These are phyloP conservation scores for Galago senegalensis DNA, from an alignment of 2,797 vertebrate species.

Conservation along the genomic window DNA sequence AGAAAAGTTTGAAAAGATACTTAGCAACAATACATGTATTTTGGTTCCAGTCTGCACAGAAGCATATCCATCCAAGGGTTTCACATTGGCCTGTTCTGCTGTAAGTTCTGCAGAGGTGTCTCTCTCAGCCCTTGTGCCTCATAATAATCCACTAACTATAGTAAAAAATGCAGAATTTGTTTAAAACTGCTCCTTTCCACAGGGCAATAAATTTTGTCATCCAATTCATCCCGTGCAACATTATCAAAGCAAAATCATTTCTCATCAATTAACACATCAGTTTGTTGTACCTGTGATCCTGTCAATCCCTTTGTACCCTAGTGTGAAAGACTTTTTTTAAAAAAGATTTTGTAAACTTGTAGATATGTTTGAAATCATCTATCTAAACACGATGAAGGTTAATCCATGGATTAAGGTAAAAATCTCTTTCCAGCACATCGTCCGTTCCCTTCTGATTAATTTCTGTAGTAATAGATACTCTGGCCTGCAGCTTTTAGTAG, in stretches of 20 bases:
- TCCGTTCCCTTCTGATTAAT: conserved; percentile 27
- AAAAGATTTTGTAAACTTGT: conserved; percentile 19
- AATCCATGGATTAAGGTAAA: conserved; percentile 50
- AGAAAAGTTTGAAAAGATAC: conserved; percentile 11
- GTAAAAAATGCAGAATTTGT: neutral
- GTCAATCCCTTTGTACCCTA: neutral
- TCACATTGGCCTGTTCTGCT: neutral
- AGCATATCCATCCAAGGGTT: neutral
- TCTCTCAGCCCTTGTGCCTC: neutral
- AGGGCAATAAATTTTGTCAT: conserved; percentile 18
- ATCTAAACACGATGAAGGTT: conserved; percentile 44
- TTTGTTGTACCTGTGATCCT: neutral
- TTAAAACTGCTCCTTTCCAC: neutral
- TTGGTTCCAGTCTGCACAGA: neutral
- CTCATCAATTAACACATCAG: neutral
- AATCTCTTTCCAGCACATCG: conserved; percentile 31
- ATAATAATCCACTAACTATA: neutral
- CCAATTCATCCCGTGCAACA: neutral
- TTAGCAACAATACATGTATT: neutral
- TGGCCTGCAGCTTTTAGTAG: conserved; percentile 5
- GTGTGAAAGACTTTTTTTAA: neutral
- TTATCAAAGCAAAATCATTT: conserved; percentile 50
- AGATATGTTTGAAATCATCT: conserved; percentile 29
- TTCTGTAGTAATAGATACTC: neutral
- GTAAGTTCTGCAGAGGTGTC: neutral